Evolutionary conservation across 2,797 vertebrate genomes (phyloP), one percentile per base, ranked within the genome.

Genomic region (Nannoperca obscura): DNA sequence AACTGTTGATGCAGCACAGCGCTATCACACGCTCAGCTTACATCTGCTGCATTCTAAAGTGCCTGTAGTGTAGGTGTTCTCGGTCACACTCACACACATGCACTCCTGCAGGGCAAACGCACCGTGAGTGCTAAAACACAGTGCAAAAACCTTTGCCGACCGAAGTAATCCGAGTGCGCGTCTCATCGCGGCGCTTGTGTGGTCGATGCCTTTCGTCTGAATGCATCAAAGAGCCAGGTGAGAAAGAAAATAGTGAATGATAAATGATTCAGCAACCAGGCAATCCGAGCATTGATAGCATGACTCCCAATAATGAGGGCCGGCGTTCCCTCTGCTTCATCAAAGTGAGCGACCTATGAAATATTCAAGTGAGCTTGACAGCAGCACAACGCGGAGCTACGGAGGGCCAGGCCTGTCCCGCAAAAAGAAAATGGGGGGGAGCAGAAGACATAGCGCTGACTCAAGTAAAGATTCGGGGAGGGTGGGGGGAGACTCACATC

Each of bases 201-300:
- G 30, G 54, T 27, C 14, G 11, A 19, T 24, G 24, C 24, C 12
- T 19, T 24, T 50, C 34, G 17, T 27, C 47, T 64, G 75, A 59
- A 38, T 19, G 52, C 40, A 66, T 78, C 52, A 72, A n/a, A 73
- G 71, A 75, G 73, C 36, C 36, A 79, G 78, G 63, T 80, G 63
- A 57, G 13, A 14, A 36, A 40, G 13, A 40, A 40, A 67, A 32
- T 0, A 32, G 40, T 14, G 32, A 27, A 42, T 22, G 66, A 80
- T 83, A 74, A 87, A 90, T 80, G 73, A 81, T 86, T 82, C 57
- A 84, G 54, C 57, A 71, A 42, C 52, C 3, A 27, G 47, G 59
- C 55, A 73, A 73, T 76, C 62, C 42, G 20, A 72, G 76, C 46
- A 52, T 5, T 64, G 74, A 68, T 65, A 38, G 59, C 24, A 44